Conservation (phyloP, 2,888 invertebrate species). For the Gisinianus flammeolus region DNA sequence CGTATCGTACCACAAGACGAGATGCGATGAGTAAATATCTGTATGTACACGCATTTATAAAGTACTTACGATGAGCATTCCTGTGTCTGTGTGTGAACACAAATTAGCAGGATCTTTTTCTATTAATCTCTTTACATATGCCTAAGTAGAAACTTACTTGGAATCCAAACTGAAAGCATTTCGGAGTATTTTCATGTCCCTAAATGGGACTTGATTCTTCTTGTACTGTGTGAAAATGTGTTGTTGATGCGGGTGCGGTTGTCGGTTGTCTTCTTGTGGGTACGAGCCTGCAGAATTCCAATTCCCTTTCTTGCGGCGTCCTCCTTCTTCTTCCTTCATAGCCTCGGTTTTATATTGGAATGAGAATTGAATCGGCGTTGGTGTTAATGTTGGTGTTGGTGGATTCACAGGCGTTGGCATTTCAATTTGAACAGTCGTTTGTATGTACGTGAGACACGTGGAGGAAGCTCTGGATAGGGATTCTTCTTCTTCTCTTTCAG, state of each 20-base stretch:
- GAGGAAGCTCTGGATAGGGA: background rate
- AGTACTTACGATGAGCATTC: too few relatives aligned
- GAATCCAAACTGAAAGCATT: constrained; percentile 11
- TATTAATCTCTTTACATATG: too few relatives aligned
- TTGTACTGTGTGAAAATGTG: background rate
- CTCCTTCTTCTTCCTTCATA: background rate
- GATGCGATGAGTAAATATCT: too few relatives aligned
- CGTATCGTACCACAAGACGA: too few relatives aligned
- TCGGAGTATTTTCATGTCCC: background rate
- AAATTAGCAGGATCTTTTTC: too few relatives aligned
- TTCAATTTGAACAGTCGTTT: constrained; percentile 8
- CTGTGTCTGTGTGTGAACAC: too few relatives aligned
- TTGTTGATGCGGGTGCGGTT: background rate
- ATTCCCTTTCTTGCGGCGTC: background rate
- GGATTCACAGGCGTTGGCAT: background rate
- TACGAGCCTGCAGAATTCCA: background rate
- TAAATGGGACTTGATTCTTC: background rate
- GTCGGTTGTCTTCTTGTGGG: background rate
- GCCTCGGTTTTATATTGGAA: background rate
- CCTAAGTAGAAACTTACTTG: too few relatives aligned
- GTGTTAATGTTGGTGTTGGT: background rate
- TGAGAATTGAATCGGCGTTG: background rate
- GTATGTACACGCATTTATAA: too few relatives aligned
- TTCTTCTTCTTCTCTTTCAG: background rate
- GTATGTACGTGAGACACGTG: background rate